Conservation (phyloP, 2,113 vertebrate species). For the Vulpes ferrilata region DNA sequence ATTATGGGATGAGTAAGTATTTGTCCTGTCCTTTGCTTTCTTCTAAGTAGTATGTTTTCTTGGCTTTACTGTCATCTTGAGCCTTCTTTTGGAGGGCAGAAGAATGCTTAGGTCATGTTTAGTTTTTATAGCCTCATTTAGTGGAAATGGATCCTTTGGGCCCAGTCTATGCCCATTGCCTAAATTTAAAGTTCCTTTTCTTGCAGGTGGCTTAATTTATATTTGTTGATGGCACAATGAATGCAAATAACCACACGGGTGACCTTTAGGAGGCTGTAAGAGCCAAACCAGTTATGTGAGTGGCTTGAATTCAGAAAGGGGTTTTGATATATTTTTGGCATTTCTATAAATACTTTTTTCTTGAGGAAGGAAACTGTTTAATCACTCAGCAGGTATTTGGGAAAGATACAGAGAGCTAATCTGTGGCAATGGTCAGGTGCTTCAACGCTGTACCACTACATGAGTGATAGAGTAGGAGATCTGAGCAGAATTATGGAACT, state of each 20-base stretch:
- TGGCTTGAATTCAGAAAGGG: conserved; percentile 61
- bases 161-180: conserved; percentile 78
- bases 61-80: conserved; percentile 79
- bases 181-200: conserved; percentile 83
- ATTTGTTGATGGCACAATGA: conserved; percentile 77
- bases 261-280: conserved; percentile 76
- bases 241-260: conserved; percentile 78
- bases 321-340: conserved; percentile 2
- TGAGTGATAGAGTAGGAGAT: not conserved
- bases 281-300: conserved; percentile 38
- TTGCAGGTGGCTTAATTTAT: conserved; percentile 84
- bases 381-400: not conserved
- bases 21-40: conserved; percentile 36
- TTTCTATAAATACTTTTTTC: conserved; percentile 15
- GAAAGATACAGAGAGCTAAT: not conserved
- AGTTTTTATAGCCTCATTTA: conserved; percentile 84
- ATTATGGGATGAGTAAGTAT: not conserved
- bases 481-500: not conserved
- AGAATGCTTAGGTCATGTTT: conserved; percentile 84
- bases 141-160: conserved; percentile 82
- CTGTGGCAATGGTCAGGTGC: not conserved
- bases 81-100: conserved; percentile 83
- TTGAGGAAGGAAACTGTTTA: not conserved
- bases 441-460: not conserved
- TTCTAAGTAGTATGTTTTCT: conserved; percentile 65